A percentile compares a stretch with the other conserved stretches of the same genome.
phyloP scores from a whole-genome alignment of 2,888 invertebrate species.

The Timandra comae region DNA sequence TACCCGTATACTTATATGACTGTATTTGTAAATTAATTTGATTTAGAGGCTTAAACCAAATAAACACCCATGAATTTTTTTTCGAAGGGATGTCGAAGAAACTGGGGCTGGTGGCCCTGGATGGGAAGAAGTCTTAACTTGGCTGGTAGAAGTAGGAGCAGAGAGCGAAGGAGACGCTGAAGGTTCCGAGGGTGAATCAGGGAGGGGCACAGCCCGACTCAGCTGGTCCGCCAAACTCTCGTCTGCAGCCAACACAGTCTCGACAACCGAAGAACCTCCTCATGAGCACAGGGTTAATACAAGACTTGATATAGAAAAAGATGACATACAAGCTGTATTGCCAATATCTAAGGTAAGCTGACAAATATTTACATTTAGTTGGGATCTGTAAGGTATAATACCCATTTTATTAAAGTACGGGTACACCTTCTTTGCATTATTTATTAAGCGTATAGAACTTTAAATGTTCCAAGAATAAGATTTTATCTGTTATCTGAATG shows the following conservation, averaged over 20 bases:
- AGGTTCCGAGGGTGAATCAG: constrained; percentile 71
- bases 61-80: no score
- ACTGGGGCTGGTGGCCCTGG: constrained; percentile 61
- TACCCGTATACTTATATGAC: no score
- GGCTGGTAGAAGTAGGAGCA: constrained; percentile 93
- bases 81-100: constrained; percentile 60
- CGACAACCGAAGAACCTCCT: constrained; percentile 61
- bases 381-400: no score
- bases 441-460: background rate
- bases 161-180: constrained; percentile 79
- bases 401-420: no score
- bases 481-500: constrained; percentile 8
- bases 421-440: no score
- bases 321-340: constrained; percentile 94
- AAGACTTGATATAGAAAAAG: constrained; percentile 92
- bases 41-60: no score
- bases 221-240: constrained; percentile 85
- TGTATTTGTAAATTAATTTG: no score
- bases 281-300: constrained; percentile 83
- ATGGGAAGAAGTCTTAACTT: constrained; percentile 91
- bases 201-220: constrained; percentile 88
- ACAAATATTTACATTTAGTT: no score
- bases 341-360: constrained; percentile 91
- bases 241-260: constrained; percentile 39
- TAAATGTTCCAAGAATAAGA: background rate